Evolutionary conservation across 1,140 invertebrate genomes (phyloP).

Genomic region (Ceratosolen solmsi): DNA sequence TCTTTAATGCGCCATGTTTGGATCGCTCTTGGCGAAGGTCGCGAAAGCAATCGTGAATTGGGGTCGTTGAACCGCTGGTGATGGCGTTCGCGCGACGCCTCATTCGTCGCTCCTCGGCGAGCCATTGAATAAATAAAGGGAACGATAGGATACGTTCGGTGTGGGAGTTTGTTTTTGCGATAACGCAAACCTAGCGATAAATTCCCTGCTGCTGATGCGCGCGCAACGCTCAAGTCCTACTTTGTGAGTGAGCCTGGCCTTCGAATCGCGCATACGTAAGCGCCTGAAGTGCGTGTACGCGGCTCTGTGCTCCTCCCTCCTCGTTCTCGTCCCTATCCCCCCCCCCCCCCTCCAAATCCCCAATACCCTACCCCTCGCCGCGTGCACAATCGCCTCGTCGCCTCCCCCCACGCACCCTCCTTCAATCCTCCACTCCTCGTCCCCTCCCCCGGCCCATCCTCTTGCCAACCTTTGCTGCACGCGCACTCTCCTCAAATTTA

Average conservation of each 20-base stretch:
- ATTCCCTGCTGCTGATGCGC: slow-evolving; percentile 7
- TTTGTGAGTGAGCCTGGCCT: slow-evolving; percentile 3
- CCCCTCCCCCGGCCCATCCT: too few relatives aligned
- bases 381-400: slow-evolving; percentile 16
- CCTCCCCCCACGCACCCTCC: too few relatives aligned
- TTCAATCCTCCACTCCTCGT: too few relatives aligned
- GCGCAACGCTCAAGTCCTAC: slow-evolving; percentile 9
- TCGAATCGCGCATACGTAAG: neutral
- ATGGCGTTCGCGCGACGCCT: slow-evolving; percentile 16
- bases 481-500: slow-evolving; percentile 29
- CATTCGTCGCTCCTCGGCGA: slow-evolving; percentile 9
- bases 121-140: slow-evolving; percentile 49
- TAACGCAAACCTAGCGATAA: slow-evolving; percentile 40
- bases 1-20: slow-evolving; percentile 49
- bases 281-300: neutral
- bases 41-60: slow-evolving; percentile 61
- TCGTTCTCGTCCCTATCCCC: neutral
- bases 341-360: neutral
- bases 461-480: neutral
- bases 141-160: neutral
- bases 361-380: neutral
- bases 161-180: slow-evolving; percentile 40
- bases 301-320: neutral
- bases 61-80: slow-evolving; percentile 63
- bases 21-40: slow-evolving; percentile 59